phyloP scores from a whole-genome alignment of 1,140 invertebrate genomes.

The Copidosoma floridanum region DNA sequence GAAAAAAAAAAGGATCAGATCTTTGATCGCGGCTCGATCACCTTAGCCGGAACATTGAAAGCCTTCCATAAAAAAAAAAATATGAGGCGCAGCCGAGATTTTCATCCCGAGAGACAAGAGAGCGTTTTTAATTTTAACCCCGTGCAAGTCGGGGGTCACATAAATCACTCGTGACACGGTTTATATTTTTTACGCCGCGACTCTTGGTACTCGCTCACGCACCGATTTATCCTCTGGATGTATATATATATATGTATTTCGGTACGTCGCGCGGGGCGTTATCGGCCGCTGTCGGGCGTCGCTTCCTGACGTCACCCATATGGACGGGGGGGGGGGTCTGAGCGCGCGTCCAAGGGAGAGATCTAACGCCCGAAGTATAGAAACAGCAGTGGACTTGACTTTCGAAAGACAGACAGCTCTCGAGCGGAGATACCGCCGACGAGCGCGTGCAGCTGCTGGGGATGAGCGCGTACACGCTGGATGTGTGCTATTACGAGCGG shows the following conservation, averaged over 20 bases:
- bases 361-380: constrained; percentile 40
- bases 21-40: too few relatives aligned
- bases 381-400: constrained; percentile 9
- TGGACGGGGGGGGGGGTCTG: too few relatives aligned
- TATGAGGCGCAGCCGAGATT: too few relatives aligned
- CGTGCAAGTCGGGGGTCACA: too few relatives aligned
- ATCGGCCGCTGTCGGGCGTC: constrained; percentile 38
- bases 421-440: constrained; percentile 38
- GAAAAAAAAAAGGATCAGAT: too few relatives aligned
- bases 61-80: too few relatives aligned
- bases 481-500: not conserved
- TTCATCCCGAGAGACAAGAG: too few relatives aligned
- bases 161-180: constrained; percentile 22
- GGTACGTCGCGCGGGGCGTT: constrained; percentile 22
- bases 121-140: constrained; percentile 16
- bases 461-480: not conserved
- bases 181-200: not conserved
- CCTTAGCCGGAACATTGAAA: too few relatives aligned
- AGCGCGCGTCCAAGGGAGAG: too few relatives aligned
- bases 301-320: constrained; percentile 12
- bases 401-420: constrained; percentile 46
- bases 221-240: constrained; percentile 12
- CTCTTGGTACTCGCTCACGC: not conserved
- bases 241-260: constrained; percentile 16
- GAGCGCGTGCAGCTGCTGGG: constrained; percentile 1